Evolutionary conservation across 2,113 vertebrate species (phyloP).

Genomic region (Xiphophorus couchianus): DNA sequence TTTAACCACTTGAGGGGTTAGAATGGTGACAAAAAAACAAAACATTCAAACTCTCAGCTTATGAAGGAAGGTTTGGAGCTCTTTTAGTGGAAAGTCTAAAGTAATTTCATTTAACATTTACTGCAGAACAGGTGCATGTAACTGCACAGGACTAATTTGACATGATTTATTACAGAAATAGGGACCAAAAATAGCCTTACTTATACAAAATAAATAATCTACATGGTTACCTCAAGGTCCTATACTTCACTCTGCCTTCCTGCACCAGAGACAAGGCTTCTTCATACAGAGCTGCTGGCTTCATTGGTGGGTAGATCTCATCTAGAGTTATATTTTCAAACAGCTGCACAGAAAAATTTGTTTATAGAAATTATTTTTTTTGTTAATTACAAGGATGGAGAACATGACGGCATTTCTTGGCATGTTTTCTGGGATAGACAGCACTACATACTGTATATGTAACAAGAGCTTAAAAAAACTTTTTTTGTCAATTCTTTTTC

Average conservation of each 20-base stretch:
- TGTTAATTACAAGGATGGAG: not conserved
- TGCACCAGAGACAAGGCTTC: constrained; percentile 88
- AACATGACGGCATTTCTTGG: not conserved
- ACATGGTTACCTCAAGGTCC: constrained; percentile 85
- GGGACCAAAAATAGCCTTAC: not conserved
- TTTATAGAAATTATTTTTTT: not conserved
- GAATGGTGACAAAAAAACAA: no score
- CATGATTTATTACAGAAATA: not conserved
- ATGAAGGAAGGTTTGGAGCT: not conserved
- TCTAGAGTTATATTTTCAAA: constrained; percentile 86
- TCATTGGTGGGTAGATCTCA: constrained; percentile 82
- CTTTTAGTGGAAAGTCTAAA: not conserved
- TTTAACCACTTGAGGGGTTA: no score
- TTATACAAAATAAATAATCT: not conserved
- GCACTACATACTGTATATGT: no score
- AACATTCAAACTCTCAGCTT: not conserved
- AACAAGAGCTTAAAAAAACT: not conserved
- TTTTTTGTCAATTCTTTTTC: no score
- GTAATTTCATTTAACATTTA: not conserved
- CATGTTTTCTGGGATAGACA: not conserved
- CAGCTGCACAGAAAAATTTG: constrained; percentile 77
- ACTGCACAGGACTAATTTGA: not conserved
- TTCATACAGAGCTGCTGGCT: constrained; percentile 89
- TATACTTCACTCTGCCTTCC: constrained; percentile 84
- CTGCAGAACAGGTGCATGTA: not conserved